Conservation (phyloP, 1,140 invertebrate species). For the Drosophila pruinosa region DNA sequence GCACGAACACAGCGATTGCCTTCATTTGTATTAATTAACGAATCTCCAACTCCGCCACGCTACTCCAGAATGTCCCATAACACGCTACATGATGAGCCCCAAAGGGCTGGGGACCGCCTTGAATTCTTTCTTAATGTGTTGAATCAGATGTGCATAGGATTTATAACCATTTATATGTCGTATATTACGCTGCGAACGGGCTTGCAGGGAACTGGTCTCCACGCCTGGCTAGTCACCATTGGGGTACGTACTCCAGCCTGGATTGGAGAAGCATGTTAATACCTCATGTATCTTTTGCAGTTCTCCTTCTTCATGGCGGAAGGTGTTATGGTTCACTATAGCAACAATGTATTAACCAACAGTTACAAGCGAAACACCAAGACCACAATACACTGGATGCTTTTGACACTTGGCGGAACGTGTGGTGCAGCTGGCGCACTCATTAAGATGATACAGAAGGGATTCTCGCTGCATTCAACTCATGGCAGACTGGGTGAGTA, state of each 20-base stretch:
- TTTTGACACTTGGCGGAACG: constrained; percentile 65
- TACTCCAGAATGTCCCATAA: constrained; percentile 60
- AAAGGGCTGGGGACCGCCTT: constrained; percentile 37
- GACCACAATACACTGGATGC: constrained; percentile 77
- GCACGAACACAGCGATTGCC: constrained; percentile 18
- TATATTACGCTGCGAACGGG: constrained; percentile 65
- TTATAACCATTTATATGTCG: constrained; percentile 77
- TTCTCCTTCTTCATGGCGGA: constrained; percentile 80
- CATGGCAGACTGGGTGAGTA: constrained; percentile 73
- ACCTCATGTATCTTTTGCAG: constrained; percentile 19
- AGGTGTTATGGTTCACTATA: constrained; percentile 76
- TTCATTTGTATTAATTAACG: constrained; percentile 41
- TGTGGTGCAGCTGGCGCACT: constrained; percentile 68
- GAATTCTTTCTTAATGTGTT: constrained; percentile 69
- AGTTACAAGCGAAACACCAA: constrained; percentile 64
- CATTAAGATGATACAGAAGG: constrained; percentile 71
- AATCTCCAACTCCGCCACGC: constrained; percentile 32
- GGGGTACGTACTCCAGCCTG: constrained; percentile 58
- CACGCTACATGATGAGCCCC: constrained; percentile 22
- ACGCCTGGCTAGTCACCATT: constrained; percentile 76
- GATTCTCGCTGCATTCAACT: constrained; percentile 48
- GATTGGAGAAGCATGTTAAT: not conserved
- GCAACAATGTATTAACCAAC: constrained; percentile 66
- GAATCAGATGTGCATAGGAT: constrained; percentile 79
- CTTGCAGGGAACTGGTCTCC: constrained; percentile 48